A percentile compares a stretch with the other conserved stretches of the same genome.
phyloP scores from a whole-genome alignment of 2,113 vertebrate genomes.

The Grus americana region DNA sequence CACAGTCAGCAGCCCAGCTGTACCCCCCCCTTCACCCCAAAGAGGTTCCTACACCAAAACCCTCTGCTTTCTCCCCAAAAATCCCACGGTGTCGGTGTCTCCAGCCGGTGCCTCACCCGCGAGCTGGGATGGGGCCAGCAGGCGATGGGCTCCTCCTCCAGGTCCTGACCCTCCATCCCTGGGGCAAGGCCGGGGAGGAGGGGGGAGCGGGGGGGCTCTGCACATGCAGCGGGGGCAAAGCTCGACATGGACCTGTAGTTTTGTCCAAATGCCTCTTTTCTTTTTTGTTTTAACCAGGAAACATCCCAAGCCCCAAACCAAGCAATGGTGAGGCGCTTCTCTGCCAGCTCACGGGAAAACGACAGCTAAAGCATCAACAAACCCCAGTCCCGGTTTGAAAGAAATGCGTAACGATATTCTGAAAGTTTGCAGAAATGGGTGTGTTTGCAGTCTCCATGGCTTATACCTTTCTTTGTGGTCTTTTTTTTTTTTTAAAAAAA shows the following conservation, averaged over 20 bases:
- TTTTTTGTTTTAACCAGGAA: neutral
- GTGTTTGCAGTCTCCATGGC: neutral
- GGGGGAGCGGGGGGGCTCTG: neutral
- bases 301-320: neutral
- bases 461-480: neutral
- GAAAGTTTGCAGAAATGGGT: accelerated
- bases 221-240: neutral
- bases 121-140: neutral
- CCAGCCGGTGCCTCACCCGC: neutral
- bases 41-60: neutral
- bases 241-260: accelerated
- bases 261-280: neutral
- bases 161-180: neutral
- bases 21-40: neutral
- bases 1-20: neutral
- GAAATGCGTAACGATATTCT: accelerated
- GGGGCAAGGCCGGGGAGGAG: neutral
- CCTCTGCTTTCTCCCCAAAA: neutral
- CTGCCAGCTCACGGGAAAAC: accelerated
- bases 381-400: neutral
- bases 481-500: neutral
- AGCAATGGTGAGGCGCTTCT: accelerated
- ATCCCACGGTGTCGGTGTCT: accelerated
- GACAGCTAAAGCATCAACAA: neutral
- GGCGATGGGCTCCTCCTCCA: neutral